phyloP scores from a whole-genome alignment of 2,113 vertebrate genomes.

The Dicrurus megarhynchus region DNA sequence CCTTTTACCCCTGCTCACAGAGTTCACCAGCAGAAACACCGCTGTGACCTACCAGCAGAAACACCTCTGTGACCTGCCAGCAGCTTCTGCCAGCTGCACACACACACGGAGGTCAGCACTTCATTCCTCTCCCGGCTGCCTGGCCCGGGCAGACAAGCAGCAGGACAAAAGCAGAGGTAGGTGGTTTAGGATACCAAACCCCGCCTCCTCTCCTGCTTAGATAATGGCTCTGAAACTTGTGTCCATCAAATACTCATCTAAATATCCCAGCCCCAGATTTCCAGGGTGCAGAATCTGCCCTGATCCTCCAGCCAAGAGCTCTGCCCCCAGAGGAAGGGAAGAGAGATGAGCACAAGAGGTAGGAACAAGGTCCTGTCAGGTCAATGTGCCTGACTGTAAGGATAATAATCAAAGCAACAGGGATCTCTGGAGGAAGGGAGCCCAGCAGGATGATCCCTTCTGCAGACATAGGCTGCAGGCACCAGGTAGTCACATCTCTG shows the following conservation, averaged over 20 bases:
- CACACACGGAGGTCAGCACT: accelerated
- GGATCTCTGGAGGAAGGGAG: neutral
- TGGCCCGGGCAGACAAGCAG: neutral
- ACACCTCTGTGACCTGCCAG: neutral
- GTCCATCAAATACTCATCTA: neutral
- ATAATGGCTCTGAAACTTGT: neutral
- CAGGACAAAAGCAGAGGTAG: neutral
- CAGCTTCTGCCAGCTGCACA: neutral
- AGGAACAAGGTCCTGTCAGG: neutral
- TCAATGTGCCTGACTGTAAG: neutral
- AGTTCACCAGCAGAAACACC: neutral
- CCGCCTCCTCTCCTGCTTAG: neutral
- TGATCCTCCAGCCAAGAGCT: neutral
- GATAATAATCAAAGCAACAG: neutral
- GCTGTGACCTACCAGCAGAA: neutral
- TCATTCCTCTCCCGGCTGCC: neutral
- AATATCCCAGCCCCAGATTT: neutral
- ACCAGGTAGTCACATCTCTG: neutral
- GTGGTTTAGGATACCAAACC: neutral
- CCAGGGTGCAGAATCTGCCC: neutral
- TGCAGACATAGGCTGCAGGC: neutral
- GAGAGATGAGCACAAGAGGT: neutral
- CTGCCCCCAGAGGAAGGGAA: neutral
- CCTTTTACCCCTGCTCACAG: neutral
- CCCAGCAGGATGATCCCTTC: neutral